Conservation (phyloP, 2,113 vertebrate genomes). For the Hiodon alosoides region DNA sequence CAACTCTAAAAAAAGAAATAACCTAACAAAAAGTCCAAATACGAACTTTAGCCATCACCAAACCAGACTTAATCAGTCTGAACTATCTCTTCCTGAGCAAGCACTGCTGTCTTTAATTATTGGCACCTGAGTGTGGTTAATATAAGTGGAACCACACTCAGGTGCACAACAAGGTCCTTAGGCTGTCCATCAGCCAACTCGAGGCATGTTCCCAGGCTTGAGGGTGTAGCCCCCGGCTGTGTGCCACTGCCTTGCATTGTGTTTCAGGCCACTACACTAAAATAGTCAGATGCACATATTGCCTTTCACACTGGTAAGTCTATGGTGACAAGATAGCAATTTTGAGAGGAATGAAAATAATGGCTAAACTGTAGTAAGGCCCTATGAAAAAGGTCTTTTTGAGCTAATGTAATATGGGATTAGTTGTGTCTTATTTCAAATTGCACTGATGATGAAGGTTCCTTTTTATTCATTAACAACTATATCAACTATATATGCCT, state of each 20-base stretch:
- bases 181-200: no score
- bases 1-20: no score
- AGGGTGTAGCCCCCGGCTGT: background rate
- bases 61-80: no score
- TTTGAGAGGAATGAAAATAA: background rate
- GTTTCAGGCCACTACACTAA: background rate
- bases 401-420: background rate
- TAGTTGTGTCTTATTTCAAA: background rate
- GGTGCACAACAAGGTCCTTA: no score
- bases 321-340: background rate
- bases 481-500: no score
- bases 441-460: background rate
- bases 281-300: slow-evolving; percentile 5
- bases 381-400: background rate
- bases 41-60: no score
- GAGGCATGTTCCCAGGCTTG: no score
- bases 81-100: no score
- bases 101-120: no score
- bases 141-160: no score
- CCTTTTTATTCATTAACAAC: background rate
- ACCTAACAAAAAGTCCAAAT: no score
- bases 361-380: background rate
- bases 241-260: background rate
- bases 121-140: no score
- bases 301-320: background rate